phyloP scores from a whole-genome alignment of 2,888 invertebrate species.

The Caenorhabditis sp. region DNA sequence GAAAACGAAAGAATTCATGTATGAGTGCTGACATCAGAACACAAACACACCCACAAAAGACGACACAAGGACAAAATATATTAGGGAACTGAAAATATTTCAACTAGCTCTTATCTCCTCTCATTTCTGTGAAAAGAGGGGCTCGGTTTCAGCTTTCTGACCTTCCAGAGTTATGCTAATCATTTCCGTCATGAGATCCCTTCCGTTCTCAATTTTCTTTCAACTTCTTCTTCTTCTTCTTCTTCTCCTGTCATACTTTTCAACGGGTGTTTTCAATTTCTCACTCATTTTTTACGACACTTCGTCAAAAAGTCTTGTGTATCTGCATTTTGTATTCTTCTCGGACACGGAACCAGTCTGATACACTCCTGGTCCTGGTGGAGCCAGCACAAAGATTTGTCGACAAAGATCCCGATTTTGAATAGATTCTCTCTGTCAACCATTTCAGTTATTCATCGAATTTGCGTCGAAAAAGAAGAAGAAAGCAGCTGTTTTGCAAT shows the following conservation, averaged over 20 bases:
- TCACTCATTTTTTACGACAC: slow-evolving; percentile 16
- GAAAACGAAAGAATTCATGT: slow-evolving; percentile 3
- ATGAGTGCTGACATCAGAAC: slow-evolving; percentile 37
- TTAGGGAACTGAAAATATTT: no score
- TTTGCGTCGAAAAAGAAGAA: background rate
- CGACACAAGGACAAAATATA: background rate
- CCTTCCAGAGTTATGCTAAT: background rate
- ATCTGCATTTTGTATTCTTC: slow-evolving; percentile 23
- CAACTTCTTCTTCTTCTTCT: no score
- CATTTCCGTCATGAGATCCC: background rate
- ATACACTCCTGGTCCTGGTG: background rate
- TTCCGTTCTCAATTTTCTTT: background rate
- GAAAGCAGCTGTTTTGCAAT: no score
- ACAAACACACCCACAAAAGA: slow-evolving; percentile 2
- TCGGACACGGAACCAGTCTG: slow-evolving; percentile 12
- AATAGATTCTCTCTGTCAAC: slow-evolving; percentile 3
- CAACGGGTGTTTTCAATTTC: background rate
- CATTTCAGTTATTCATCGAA: slow-evolving; percentile 9
- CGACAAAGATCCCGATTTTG: slow-evolving; percentile 8
- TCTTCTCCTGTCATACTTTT: no score
- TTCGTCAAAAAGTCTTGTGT: slow-evolving; percentile 13
- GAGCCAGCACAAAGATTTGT: slow-evolving; percentile 31
- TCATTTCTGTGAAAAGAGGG: no score
- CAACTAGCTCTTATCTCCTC: no score
- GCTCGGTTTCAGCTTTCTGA: no score